Base-by-base conservation (phyloP, 1,140 invertebrate genomes). In the Philaenus spumarius region DNA sequence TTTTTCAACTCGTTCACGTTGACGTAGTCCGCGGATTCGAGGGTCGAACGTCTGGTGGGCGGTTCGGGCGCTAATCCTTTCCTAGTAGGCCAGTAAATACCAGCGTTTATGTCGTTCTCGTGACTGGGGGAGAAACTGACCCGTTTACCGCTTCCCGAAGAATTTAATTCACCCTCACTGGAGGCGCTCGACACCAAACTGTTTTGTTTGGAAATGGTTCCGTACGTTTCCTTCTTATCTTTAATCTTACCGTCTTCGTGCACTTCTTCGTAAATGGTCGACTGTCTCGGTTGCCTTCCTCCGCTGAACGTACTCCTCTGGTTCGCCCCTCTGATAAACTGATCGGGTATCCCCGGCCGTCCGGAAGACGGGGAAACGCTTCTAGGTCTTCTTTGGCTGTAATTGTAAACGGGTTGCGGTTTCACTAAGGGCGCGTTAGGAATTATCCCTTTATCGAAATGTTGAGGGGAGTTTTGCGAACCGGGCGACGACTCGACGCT, bases 41-140 rank as follows among this genome's bases (percentile, higher is more conserved):
- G 4, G 1, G 39, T 45, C 19, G 46, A 46, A 1, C 50, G 55
- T 4, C 64, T 42, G 5, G 62, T 66, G 11, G 64, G 64, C 0
- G 62, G 64, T 35, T 64, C 54, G 1, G 61, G 61, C 0, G 64
- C 60, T 6, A 34, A 53, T 2, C 64, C 62, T 22, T 66, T 66
- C 19, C 63, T 55, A 0, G 64, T 66, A 9, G 64, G 64, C 64
- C 64, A 66, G 35, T 62, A 62, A 2, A 52, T 51, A 1, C 24
- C 53, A 20, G 42, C 26, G 20, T 20, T 53, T 19, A 53, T 11
- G 19, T 53, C 50, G n/a, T 58, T 45, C n/a, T 58, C 42, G 12
- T 51, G 55, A 48, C 53, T 45, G n/a, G 50, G 42, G n/a, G 55
- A 42, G 23, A 51, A 57, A 37, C 39, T 61, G 20, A 63, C 56